A percentile compares a stretch with the other conserved stretches of the same genome.
These are phyloP conservation scores for Masticophis lateralis DNA, from an alignment of 2,797 vertebrate genomes.

Conservation along the genomic window DNA sequence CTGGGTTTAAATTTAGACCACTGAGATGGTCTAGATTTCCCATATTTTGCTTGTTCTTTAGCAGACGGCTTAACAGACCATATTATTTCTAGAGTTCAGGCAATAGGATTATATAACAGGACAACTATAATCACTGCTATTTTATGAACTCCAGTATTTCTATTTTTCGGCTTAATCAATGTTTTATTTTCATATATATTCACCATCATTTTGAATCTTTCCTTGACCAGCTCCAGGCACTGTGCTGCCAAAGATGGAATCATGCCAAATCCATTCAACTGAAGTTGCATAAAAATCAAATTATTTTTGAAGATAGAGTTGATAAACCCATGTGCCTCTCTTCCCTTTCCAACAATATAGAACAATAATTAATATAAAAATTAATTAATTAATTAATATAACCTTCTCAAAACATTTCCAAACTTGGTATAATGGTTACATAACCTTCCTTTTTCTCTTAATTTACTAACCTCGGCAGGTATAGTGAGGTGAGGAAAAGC, in stretches of 20 bases:
- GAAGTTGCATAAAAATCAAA: background rate
- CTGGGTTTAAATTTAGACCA: background rate
- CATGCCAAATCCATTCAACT: background rate
- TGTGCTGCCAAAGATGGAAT: background rate
- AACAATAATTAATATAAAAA: background rate
- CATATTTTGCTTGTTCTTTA: background rate
- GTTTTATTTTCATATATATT: conserved; percentile 15
- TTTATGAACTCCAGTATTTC: background rate
- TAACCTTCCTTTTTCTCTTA: conserved; percentile 15
- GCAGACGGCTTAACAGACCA: background rate
- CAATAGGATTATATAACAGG: background rate
- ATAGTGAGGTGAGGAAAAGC: conserved; percentile 57
- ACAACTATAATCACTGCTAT: background rate
- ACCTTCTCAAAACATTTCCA: background rate
- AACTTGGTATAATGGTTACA: background rate
- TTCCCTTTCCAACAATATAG: background rate
- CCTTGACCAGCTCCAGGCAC: background rate
- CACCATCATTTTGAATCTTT: background rate
- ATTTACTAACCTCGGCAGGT: conserved; percentile 46
- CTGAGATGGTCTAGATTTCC: background rate
- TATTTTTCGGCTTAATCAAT: background rate
- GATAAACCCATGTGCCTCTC: background rate
- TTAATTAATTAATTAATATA: background rate
- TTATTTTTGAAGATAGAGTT: background rate
- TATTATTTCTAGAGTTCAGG: background rate